Base-by-base conservation (phyloP, 2,797 vertebrate species). In the Gephyroberyx darwinii region DNA sequence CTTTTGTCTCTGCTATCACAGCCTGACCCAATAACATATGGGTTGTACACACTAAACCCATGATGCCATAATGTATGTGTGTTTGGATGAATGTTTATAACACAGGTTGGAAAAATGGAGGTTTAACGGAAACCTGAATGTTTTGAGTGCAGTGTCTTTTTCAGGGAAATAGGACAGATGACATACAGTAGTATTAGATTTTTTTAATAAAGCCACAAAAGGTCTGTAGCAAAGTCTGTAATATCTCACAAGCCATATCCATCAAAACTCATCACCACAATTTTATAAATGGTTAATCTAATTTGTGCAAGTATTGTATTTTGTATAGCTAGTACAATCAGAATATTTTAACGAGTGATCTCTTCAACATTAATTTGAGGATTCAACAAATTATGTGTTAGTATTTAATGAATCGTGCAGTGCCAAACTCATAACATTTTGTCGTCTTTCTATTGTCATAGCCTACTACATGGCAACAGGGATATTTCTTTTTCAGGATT, bases 201-300 rank as follows among this genome's bases (percentile, higher is more conserved):
- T 92, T 90, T 90, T 88, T 86, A 87, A 86, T 88, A 90, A 89
- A 90, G 89, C 92, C 92, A 90, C 91, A 93, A 92, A 93, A 90
- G 88, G 91, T 94, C 88, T 93, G 94, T 95, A 95, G 93, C 94
- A 94, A 94, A 92, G 93, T 94, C 91, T 93, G 92, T 93, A 92
- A 92, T 88, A 91, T 92, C 91, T 91, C 93, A 94, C 87, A 94
- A 94, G 93, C 93, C 93, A 94, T 94, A 94, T 91, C 80, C 92
- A 92, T 91, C 30, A 5, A 90, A 86, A 82, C 78, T 88, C 88
- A 91, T 93, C 74, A 77, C 85, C 84, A 87, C 83, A 66, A 82
- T 92, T 93, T 92, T 92, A 86, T 90, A 92, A 90, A 91, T 91
- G 88, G 87, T 92, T 91, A 88, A 87, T 89, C 91, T 93, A 87